Evolutionary conservation across 1,140 invertebrate genomes (phyloP), one percentile per base, ranked within the genome.

Genomic region (Pachyrhynchus sulphureomaculatus): DNA sequence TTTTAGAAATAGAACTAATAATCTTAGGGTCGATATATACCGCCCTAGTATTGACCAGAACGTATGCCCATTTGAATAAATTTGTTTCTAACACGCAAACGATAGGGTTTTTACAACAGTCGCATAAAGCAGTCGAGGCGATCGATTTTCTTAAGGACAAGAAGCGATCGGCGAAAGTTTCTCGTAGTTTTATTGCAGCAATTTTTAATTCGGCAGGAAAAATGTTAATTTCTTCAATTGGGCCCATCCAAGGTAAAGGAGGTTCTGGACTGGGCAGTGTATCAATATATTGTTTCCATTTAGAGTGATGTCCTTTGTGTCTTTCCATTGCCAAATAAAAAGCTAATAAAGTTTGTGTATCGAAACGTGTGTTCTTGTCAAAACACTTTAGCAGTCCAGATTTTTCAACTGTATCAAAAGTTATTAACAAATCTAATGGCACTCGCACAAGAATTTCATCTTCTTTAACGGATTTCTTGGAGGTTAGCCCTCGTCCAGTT

Each of bases 1-100:
- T 33, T 13, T 48, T 26, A 23, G 78, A 70, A 48, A 72, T 73
- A 29, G 73, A 10, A 21, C 69, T 67, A n/a, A n/a, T n/a, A n/a
- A n/a, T n/a, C 13, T 69, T 42, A 23, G 72, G 70, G 60, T 75
- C 70, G 32, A 81, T 70, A 67, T 83, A 83, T 17, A 93, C 84
- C 51, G 85, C 86, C 67, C 91, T 79, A 1, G 90, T 90, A 77
- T 92, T 91, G 1, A 93, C 88, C 62, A 84, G 80, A 68, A 85
- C 86, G 79, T 88, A 93, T 1, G 83, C 84, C 76, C 79, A 81
- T 64, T 74, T 76, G 55, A 80, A 86, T 51, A 66, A 69, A 21
- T 75, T 62, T 33, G 73, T 68, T 65, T 67, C 76, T 45, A 86
- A 47, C 73, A 80, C 64, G 64, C 72, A 54, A 34, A 75, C 59